These are phyloP conservation scores for Lysandra coridon DNA, from an alignment of 2,888 invertebrate genomes.

Conservation along the genomic window DNA sequence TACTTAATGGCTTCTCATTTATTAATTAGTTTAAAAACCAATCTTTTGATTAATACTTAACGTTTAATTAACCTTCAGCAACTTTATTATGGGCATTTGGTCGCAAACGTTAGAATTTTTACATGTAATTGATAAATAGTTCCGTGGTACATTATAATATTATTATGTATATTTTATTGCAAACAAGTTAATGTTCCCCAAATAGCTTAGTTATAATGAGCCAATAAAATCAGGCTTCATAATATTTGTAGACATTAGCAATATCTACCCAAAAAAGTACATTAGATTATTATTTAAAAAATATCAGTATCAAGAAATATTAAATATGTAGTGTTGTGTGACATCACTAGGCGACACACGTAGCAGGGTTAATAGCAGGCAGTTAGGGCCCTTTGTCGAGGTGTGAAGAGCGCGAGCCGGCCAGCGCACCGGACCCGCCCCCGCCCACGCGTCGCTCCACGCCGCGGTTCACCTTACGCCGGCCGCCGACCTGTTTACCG, in stretches of 20 bases:
- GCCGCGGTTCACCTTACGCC: slow-evolving; percentile 46
- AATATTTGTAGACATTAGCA: too few relatives aligned
- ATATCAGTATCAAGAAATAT: background rate
- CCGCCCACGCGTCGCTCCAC: slow-evolving; percentile 35
- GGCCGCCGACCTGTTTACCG: slow-evolving; percentile 53
- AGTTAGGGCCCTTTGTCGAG: slow-evolving; percentile 77
- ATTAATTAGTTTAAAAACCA: background rate
- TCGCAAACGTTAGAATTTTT: too few relatives aligned
- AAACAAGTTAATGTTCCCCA: too few relatives aligned
- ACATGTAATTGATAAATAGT: too few relatives aligned
- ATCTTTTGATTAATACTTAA: background rate
- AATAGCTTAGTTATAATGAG: too few relatives aligned
- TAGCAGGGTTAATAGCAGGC: slow-evolving; percentile 76
- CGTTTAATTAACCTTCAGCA: background rate
- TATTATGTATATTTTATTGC: too few relatives aligned
- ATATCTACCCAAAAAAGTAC: too few relatives aligned
- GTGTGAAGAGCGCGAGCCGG: slow-evolving; percentile 76
- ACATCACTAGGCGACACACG: slow-evolving; percentile 61
- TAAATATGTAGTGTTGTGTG: slow-evolving; percentile 28
- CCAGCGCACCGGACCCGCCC: slow-evolving; percentile 44
- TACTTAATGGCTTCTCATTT: background rate
- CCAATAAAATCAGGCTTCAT: too few relatives aligned
- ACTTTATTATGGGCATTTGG: background rate
- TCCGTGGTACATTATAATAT: too few relatives aligned
- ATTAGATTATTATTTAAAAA: background rate